Base-by-base conservation (phyloP, 2,113 vertebrate genomes). In the Cottus gobio region DNA sequence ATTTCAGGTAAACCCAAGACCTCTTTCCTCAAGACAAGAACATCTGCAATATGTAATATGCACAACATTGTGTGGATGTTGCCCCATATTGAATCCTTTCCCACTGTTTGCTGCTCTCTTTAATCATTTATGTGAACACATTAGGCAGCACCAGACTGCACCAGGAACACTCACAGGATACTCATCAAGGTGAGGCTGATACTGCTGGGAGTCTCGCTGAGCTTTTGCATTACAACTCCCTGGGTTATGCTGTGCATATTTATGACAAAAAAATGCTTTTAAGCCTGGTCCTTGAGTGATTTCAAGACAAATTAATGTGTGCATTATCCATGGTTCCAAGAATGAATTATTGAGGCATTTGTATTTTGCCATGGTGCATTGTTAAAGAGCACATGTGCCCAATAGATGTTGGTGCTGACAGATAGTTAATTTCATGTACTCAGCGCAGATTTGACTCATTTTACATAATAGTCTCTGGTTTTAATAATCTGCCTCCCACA, bases 51-150 rank as follows among this genome's bases (percentile, higher is more conserved):
- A 10, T 48, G 30, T 12, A 42, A 13, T 42, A 66, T 34, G 52
- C 50, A 15, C 5, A 39, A 30, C 30, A 12, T 60, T 48, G 13
- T 44, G 2, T 37, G 37, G n/a, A 71, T 46, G 46, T 69, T 68
- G 66, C 70, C 73, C 37, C 20, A 6, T 75, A 70, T 42, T 31
- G 75, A 81, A 26, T 70, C 63, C 39, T 81, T 79, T 83, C 22
- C 80, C 58, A 44, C 70, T 42, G 78, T 58, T 69, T 79, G 63
- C 57, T 39, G 48, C 46, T 61, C 80, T 88, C 78, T 87, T 84
- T 61, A 84, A 88, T 85, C 83, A 82, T 89, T 90, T 30, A 90
- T 84, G 85, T 63, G 83, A 79, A 83, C 75, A 75, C 79, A 84
- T 89, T 79, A 88, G 64, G 68, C 69, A 65, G 72, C 84, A 68